Evolutionary conservation across 2,888 invertebrate genomes (phyloP).

Genomic region (Tinea trinotella): DNA sequence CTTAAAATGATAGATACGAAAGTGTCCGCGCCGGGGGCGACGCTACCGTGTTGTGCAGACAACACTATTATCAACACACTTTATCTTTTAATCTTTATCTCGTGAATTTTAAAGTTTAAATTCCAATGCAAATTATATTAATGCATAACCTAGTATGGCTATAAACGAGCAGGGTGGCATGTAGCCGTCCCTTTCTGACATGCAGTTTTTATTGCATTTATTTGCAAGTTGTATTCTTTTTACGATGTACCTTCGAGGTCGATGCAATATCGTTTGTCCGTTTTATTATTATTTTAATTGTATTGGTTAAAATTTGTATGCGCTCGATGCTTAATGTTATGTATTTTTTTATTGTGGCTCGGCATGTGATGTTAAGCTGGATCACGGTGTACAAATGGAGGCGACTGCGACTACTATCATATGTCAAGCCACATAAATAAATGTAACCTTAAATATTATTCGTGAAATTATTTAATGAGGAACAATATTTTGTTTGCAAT

Average conservation of each 20-base stretch:
- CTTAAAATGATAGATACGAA: conserved; percentile 25
- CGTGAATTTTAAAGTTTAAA: background rate
- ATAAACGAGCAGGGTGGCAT: conserved; percentile 13
- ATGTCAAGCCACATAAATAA: no score
- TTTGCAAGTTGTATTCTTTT: conserved; percentile 12
- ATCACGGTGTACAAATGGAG: no score
- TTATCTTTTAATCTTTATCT: conserved; percentile 2
- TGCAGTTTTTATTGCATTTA: conserved; percentile 9
- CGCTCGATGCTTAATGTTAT: no score
- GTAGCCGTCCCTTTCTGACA: background rate
- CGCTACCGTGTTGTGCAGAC: conserved; percentile 20
- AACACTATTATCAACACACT: conserved; percentile 18
- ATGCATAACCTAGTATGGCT: background rate
- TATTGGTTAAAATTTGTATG: no score
- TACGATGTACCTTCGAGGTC: conserved; percentile 6
- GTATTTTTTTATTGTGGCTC: no score
- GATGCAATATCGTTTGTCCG: background rate
- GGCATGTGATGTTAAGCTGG: no score
- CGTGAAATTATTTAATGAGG: no score
- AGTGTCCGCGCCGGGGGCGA: conserved; percentile 23
- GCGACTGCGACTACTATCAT: no score
- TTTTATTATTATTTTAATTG: conserved; percentile 12
- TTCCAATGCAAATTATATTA: background rate
- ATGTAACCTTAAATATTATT: no score
- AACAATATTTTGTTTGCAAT: no score